Evolutionary conservation across 2,113 vertebrate genomes (phyloP).

Genomic region (Psittacara wagleri): DNA sequence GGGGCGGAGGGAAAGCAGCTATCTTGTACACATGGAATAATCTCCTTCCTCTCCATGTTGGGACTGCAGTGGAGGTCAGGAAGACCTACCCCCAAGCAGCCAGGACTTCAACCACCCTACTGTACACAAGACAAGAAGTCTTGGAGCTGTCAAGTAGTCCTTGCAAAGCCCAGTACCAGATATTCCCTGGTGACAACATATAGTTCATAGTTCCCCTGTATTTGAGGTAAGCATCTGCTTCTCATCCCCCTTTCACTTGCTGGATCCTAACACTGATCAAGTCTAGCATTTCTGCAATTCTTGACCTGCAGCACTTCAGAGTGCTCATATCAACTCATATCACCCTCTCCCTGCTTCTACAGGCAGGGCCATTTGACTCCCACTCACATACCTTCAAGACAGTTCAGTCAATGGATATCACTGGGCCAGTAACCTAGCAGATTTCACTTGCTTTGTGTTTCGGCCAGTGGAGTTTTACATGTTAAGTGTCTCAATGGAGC

Average conservation of each 20-base stretch:
- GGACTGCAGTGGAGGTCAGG: neutral
- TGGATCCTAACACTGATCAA: neutral
- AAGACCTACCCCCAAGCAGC: neutral
- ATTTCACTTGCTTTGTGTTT: neutral
- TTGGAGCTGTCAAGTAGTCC: neutral
- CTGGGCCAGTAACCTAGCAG: neutral
- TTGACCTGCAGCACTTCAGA: neutral
- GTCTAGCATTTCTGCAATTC: neutral
- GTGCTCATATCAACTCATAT: neutral
- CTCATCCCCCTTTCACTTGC: neutral
- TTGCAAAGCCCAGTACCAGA: neutral
- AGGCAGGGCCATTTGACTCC: neutral
- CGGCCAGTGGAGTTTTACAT: neutral
- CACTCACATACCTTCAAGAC: neutral
- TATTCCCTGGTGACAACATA: neutral
- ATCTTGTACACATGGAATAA: neutral
- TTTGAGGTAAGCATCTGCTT: neutral
- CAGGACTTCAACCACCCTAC: neutral
- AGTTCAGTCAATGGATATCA: neutral
- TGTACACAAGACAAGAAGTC: neutral
- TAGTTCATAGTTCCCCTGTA: neutral
- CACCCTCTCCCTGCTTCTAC: neutral
- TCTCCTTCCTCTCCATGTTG: neutral
- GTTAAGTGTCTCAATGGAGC: neutral
- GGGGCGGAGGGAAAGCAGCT: neutral